Conservation (phyloP, 2,797 vertebrate genomes). For the Chiroxiphia lanceolata region DNA sequence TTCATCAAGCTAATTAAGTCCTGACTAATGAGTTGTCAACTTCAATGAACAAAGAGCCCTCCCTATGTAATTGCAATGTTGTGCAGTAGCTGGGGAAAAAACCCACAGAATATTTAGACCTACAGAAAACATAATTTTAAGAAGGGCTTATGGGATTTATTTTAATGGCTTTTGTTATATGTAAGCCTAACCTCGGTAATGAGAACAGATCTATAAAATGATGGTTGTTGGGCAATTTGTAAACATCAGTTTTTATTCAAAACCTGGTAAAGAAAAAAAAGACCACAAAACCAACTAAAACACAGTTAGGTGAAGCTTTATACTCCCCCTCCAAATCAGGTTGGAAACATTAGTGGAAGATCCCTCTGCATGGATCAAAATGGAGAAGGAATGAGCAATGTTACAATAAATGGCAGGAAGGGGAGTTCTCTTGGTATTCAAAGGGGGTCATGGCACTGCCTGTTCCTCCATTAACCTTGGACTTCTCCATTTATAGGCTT, state of each 20-base stretch:
- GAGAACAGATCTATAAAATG: neutral
- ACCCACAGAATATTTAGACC: neutral
- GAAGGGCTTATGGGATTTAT: neutral
- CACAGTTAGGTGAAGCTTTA: neutral
- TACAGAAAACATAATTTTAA: neutral
- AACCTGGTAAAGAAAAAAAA: neutral
- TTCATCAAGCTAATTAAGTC: neutral
- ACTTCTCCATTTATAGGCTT: neutral
- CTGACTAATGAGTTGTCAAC: neutral
- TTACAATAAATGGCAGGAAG: accelerated
- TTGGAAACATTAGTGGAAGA: neutral
- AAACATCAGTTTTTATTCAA: neutral
- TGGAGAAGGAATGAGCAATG: accelerated
- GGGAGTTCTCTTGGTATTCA: no score
- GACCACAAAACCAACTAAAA: neutral
- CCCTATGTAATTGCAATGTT: neutral
- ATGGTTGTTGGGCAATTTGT: neutral
- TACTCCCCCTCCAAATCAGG: no score
- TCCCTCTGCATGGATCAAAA: neutral
- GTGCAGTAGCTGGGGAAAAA: neutral
- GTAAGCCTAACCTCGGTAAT: neutral
- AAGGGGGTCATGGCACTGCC: neutral
- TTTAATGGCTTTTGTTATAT: neutral
- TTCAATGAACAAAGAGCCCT: neutral
- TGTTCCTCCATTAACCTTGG: neutral